phyloP scores from a whole-genome alignment of 2,113 vertebrate genomes.

The Bos javanicus region DNA sequence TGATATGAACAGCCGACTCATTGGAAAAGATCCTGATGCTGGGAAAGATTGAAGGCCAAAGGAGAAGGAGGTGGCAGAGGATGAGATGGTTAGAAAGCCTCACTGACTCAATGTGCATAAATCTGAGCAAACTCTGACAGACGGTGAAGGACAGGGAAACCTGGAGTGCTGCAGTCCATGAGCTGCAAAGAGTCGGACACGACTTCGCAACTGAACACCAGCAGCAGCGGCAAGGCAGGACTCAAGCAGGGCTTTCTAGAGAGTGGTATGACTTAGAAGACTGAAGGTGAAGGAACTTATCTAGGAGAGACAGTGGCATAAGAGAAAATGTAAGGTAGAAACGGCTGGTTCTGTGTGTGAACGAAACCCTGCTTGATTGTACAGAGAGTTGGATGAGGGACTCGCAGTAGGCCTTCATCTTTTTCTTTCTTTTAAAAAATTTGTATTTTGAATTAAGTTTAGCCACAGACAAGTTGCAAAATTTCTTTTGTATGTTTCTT shows the following conservation, averaged over 20 bases:
- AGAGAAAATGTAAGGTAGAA: neutral
- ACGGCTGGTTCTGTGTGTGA: neutral
- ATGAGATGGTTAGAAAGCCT: neutral
- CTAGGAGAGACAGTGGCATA: neutral
- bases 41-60: neutral
- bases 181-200: neutral
- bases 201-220: neutral
- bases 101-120: neutral
- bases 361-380: neutral
- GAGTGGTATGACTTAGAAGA: neutral
- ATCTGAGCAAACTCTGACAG: neutral
- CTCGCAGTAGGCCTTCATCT: neutral
- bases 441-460: neutral
- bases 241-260: neutral
- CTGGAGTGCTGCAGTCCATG: neutral
- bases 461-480: neutral
- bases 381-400: neutral
- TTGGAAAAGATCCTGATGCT: neutral
- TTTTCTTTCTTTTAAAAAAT: neutral
- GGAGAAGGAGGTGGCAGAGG: neutral
- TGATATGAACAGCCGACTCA: neutral
- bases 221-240: too few relatives aligned
- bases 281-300: neutral
- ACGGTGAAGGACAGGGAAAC: neutral
- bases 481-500: neutral